Conservation (phyloP, 2,797 vertebrate genomes). For the Myotis pilosus region DNA sequence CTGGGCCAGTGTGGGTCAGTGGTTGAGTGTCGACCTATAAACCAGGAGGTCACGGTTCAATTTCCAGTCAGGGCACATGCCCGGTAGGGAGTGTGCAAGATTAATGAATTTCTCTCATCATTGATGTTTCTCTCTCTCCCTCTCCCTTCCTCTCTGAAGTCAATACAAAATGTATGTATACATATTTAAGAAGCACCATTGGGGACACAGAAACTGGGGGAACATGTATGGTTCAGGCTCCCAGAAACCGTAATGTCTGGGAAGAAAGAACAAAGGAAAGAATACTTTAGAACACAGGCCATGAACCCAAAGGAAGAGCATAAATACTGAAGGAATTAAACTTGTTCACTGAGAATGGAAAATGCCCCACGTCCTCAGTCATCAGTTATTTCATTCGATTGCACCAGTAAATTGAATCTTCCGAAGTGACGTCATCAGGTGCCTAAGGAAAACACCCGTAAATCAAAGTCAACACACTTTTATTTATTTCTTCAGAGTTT, state of each 20-base stretch:
- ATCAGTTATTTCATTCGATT: constrained; percentile 37
- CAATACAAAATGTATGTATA: too few species aligned
- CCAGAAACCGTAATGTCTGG: background rate
- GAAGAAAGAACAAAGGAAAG: background rate
- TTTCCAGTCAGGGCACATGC: too few species aligned
- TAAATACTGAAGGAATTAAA: background rate
- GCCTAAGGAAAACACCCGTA: constrained; percentile 75
- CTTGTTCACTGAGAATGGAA: background rate
- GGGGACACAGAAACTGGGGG: background rate
- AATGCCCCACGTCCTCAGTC: background rate
- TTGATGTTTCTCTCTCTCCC: too few species aligned
- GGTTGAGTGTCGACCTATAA: too few species aligned
- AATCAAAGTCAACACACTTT: constrained; percentile 73
- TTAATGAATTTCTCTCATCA: too few species aligned
- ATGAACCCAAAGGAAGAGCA: background rate
- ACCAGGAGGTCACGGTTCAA: too few species aligned
- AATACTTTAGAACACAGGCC: background rate
- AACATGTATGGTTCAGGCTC: background rate
- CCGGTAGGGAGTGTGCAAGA: too few species aligned
- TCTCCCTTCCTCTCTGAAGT: too few species aligned
- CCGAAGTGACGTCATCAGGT: constrained; percentile 68
- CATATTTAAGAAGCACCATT: too few species aligned
- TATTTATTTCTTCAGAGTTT: constrained; percentile 72
- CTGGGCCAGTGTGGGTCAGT: too few species aligned
- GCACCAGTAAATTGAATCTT: constrained; percentile 61